phyloP scores from a whole-genome alignment of 2,797 vertebrate genomes.

The Gastrophryne carolinensis region DNA sequence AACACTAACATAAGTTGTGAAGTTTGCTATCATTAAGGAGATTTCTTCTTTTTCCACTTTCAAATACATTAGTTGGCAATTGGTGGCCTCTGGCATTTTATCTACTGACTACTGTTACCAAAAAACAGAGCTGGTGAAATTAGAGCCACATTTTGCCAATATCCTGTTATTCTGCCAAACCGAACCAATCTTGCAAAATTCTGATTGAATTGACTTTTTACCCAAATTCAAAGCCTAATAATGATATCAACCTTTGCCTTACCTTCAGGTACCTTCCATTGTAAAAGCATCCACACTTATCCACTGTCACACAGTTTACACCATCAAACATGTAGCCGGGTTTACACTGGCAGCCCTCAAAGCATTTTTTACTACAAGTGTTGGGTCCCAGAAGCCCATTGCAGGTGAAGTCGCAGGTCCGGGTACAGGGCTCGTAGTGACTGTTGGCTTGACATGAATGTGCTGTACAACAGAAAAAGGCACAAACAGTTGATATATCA shows the following conservation, averaged over 20 bases:
- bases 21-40: too few species aligned
- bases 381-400: slow-evolving; percentile 47
- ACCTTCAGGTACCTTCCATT: slow-evolving; percentile 57
- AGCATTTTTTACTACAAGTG: slow-evolving; percentile 62
- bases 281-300: slow-evolving; percentile 65
- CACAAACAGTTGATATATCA: slow-evolving; percentile 17
- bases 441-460: slow-evolving; percentile 64
- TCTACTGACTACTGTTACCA: too few species aligned
- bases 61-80: too few species aligned
- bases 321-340: slow-evolving; percentile 64
- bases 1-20: too few species aligned
- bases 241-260: neutral
- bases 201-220: too few species aligned
- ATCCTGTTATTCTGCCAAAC: too few species aligned
- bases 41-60: too few species aligned
- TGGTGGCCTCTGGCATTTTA: too few species aligned
- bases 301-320: slow-evolving; percentile 60
- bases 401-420: slow-evolving; percentile 64
- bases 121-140: too few species aligned
- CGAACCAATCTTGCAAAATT: too few species aligned
- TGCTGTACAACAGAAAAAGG: slow-evolving; percentile 52
- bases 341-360: slow-evolving; percentile 71
- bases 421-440: slow-evolving; percentile 65
- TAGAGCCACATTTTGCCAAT: too few species aligned
- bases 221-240: too few species aligned